These are phyloP conservation scores for Setophaga petechia DNA, from an alignment of 2,113 vertebrate species.

Conservation along the genomic window DNA sequence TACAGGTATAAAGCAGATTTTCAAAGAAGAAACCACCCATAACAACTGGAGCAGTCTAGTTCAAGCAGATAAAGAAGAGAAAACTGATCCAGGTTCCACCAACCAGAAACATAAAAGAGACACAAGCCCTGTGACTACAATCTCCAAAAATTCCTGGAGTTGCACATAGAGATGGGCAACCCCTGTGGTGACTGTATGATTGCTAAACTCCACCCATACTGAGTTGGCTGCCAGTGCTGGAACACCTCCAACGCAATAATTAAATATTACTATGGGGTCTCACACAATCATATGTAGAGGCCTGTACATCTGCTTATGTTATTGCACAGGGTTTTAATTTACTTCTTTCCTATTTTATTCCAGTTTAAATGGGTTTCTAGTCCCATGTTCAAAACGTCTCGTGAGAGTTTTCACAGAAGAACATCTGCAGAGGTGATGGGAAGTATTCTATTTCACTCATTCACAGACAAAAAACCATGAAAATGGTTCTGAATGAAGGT, in stretches of 20 bases:
- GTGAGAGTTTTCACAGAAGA: not conserved
- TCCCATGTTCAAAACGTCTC: not conserved
- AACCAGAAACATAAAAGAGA: not conserved
- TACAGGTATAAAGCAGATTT: not conserved
- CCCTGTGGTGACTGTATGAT: accelerated
- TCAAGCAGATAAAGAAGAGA: not conserved
- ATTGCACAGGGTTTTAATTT: accelerated
- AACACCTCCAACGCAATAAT: not conserved
- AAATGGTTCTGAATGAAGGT: not conserved
- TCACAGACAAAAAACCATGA: not conserved
- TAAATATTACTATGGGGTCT: not conserved
- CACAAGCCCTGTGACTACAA: not conserved
- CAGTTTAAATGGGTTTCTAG: not conserved
- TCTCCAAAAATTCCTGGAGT: not conserved
- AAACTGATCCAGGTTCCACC: not conserved
- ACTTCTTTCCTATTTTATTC: not conserved
- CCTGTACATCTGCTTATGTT: accelerated
- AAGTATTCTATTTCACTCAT: not conserved
- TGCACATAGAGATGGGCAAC: not conserved
- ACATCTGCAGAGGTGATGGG: not conserved
- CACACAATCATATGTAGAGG: not conserved
- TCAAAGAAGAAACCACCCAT: not conserved
- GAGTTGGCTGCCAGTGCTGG: not conserved
- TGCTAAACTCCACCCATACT: not conserved
- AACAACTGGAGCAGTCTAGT: not conserved